A percentile compares a stretch with the other conserved stretches of the same genome.
phyloP scores from a whole-genome alignment of 2,888 invertebrate species.

The Gryllus longicercus region DNA sequence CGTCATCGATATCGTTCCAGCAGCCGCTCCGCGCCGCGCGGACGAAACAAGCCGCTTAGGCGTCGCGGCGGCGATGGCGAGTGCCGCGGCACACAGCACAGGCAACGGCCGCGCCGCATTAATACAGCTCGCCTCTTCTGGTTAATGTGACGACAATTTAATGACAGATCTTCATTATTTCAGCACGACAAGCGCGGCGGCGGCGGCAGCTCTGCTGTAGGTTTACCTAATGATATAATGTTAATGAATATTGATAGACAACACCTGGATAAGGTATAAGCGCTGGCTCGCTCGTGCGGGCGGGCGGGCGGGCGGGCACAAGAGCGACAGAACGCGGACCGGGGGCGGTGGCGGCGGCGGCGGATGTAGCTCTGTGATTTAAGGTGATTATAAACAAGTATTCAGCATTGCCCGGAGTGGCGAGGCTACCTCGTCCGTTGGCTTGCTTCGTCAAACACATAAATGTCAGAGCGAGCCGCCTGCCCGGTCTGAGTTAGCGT shows the following conservation, averaged over 20 bases:
- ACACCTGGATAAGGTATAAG: conserved; percentile 6
- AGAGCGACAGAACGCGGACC: neutral
- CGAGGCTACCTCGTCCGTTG: neutral
- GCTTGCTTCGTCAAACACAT: conserved; percentile 17
- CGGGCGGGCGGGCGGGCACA: neutral
- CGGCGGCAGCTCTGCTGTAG: neutral
- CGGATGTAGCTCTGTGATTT: neutral
- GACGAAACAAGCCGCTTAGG: no score
- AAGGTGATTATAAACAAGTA: conserved; percentile 17
- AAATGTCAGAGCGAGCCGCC: neutral
- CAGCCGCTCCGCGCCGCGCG: no score
- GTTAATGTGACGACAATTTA: conserved; percentile 9
- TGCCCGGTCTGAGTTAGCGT: neutral
- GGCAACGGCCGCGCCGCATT: neutral
- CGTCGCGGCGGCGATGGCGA: no score
- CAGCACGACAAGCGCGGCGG: neutral
- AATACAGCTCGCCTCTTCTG: neutral
- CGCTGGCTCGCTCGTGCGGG: neutral
- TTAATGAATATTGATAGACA: conserved; percentile 17
- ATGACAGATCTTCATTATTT: conserved; percentile 17
- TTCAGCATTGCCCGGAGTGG: neutral
- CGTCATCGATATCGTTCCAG: no score
- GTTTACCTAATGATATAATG: conserved; percentile 17
- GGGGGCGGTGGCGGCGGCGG: neutral
- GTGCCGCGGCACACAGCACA: no score